Evolutionary conservation across 2,113 vertebrate genomes (phyloP).

Genomic region (Phyllostomus hastatus): DNA sequence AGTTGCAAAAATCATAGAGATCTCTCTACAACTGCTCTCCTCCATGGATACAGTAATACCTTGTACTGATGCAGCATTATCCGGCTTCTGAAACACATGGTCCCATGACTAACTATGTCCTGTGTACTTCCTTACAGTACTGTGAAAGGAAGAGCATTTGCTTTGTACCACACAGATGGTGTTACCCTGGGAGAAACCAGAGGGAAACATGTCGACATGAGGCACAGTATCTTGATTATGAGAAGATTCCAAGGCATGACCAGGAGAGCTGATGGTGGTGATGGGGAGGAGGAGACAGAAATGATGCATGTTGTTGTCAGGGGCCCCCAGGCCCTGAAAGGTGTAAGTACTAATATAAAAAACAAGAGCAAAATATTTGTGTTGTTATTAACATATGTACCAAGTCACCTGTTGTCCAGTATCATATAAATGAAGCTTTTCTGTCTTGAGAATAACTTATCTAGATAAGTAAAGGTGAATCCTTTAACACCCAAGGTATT

Average conservation of each 20-base stretch:
- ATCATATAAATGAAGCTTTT: neutral
- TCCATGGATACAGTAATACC: rapidly evolving
- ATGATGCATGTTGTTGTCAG: rapidly evolving
- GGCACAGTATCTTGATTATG: rapidly evolving
- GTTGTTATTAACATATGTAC: too few relatives aligned
- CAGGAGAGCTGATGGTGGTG: neutral
- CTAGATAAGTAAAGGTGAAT: neutral
- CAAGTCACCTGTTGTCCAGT: neutral
- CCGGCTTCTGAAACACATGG: neutral
- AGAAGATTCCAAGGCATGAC: neutral
- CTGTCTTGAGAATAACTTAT: neutral
- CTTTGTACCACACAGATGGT: neutral
- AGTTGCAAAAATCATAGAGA: neutral
- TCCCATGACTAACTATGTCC: neutral
- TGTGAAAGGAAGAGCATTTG: neutral
- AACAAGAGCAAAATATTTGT: neutral
- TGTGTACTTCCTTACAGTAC: rapidly evolving
- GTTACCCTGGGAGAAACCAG: neutral
- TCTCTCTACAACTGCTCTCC: neutral
- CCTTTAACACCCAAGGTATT: neutral
- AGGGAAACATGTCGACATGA: neutral
- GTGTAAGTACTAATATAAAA: neutral
- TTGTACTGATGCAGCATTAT: rapidly evolving
- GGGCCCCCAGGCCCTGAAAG: neutral
- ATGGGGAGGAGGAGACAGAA: neutral